phyloP scores from a whole-genome alignment of 2,113 vertebrate species.

The Pao palembangensis region DNA sequence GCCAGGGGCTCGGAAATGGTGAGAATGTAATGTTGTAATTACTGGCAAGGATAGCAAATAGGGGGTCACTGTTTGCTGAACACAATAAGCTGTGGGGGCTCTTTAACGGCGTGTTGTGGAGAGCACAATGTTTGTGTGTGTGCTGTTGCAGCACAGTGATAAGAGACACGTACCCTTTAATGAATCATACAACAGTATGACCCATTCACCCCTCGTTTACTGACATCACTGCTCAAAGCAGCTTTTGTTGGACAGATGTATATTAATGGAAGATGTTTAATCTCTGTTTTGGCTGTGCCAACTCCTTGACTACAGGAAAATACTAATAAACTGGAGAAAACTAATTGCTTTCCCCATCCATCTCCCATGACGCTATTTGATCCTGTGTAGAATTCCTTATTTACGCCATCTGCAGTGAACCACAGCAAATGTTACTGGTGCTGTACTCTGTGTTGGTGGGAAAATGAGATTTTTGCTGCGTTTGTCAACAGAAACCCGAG shows the following conservation, averaged over 20 bases:
- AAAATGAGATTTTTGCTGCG: slow-evolving; percentile 34
- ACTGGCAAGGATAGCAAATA: slow-evolving; percentile 53
- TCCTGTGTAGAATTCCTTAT: slow-evolving; percentile 17
- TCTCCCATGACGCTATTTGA: slow-evolving; percentile 15
- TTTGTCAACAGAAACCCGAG: slow-evolving; percentile 64
- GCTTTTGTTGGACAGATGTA: slow-evolving; percentile 15
- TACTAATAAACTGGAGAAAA: not conserved
- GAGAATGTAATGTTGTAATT: slow-evolving; percentile 59
- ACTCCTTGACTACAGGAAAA: not conserved
- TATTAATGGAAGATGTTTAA: slow-evolving; percentile 13
- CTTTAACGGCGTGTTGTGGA: slow-evolving; percentile 42
- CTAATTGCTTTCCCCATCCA: slow-evolving; percentile 41
- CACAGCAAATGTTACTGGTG: slow-evolving; percentile 14
- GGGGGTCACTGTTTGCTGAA: slow-evolving; percentile 56
- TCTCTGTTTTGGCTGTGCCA: not conserved
- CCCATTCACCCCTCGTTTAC: slow-evolving; percentile 33
- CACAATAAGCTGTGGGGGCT: slow-evolving; percentile 59
- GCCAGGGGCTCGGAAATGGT: slow-evolving; percentile 31
- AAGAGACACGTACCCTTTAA: slow-evolving; percentile 52
- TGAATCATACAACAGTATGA: slow-evolving; percentile 28
- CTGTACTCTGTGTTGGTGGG: slow-evolving; percentile 20
- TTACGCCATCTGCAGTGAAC: slow-evolving; percentile 8
- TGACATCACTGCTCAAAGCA: slow-evolving; percentile 16
- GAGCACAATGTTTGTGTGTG: slow-evolving; percentile 52
- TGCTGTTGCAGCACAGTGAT: slow-evolving; percentile 55